A percentile compares a stretch with the other conserved stretches of the same genome.
These are phyloP conservation scores for Elegia similella DNA, from an alignment of 2,888 invertebrate genomes.

Conservation along the genomic window DNA sequence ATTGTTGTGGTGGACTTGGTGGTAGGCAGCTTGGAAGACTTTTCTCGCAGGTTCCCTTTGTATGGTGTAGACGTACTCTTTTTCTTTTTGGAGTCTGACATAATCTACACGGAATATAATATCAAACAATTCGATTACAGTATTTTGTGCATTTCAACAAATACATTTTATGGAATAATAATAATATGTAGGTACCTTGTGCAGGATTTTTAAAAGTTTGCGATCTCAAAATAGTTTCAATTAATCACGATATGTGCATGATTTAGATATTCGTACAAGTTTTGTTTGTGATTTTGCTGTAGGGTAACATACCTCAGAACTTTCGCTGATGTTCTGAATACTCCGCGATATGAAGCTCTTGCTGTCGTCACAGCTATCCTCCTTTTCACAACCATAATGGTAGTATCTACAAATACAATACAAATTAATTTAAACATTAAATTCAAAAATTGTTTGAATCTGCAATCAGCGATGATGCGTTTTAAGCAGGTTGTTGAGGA, in stretches of 20 bases:
- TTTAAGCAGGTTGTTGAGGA: too few species aligned
- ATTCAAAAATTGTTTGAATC: too few species aligned
- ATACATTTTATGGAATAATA: too few species aligned
- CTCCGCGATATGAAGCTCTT: constrained; percentile 63
- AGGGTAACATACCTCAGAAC: constrained; percentile 53
- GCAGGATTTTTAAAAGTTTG: too few species aligned
- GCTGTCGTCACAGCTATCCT: constrained; percentile 70
- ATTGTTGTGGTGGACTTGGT: constrained; percentile 54
- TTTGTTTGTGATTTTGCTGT: background rate
- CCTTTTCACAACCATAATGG: constrained; percentile 84
- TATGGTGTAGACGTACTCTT: constrained; percentile 32
- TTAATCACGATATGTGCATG: too few species aligned
- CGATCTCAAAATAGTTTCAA: too few species aligned
- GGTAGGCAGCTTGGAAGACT: constrained; percentile 34
- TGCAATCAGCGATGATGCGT: too few species aligned
- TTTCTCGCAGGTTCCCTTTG: constrained; percentile 39
- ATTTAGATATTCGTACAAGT: too few species aligned
- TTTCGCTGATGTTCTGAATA: constrained; percentile 66
- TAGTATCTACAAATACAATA: constrained; percentile 86
- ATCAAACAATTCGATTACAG: background rate
- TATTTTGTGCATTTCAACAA: too few species aligned
- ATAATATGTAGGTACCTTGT: too few species aligned
- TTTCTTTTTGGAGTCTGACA: constrained; percentile 48
- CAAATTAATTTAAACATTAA: background rate
- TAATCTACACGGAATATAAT: constrained; percentile 28